Base-by-base conservation (phyloP, 2,113 vertebrate genomes). In the Pterocles burchelli region DNA sequence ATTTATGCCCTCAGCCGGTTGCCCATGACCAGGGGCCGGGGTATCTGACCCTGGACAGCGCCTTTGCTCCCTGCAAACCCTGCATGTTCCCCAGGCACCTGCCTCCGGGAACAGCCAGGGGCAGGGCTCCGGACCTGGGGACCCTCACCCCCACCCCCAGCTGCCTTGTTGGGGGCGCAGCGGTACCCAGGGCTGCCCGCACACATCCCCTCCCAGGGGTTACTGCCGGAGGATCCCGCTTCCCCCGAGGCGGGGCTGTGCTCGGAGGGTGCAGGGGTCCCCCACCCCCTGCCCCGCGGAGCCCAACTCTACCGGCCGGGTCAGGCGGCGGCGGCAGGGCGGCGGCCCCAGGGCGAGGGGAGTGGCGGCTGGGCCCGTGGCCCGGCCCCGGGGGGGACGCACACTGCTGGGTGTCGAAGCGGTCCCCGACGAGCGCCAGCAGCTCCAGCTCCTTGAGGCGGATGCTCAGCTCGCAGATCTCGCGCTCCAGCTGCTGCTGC, bases 391-490 rank as follows among this genome's bases (percentile, higher is more conserved):
- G 46, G 14, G 43, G 16, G 11, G 13, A 94, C 96, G 91, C 93
- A 98, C 97, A 97, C 75, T 95, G 93, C 65, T 90, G 72, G 41
- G 43, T 46, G 59, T 97, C 96, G 55, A 93, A 95, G 48, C 88
- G 77, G 5, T 97, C 96, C 24, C 93, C 97, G n/a, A 96, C 24
- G 33, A 97, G 87, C 3, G 65, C 83, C 49, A 90, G 41, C 41
- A 97, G 94, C 88, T 98, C 97, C 76, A 96, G 83, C 90, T 97
- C 97, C 90, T 97, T 97, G 3, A 97, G 89, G 45, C 94, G 85
- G 73, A 96, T 97, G 57, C 90, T 89, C 45, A 97, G 88, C 87
- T 97, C 96, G 80, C 95, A 97, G 49, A 97, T 88, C 58, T 97
- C 95, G 17, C 25, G 43, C 31, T 97, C 97, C 28, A 89, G 65